Conservation (phyloP, 2,113 vertebrate species). For the Seriola quinqueradiata region DNA sequence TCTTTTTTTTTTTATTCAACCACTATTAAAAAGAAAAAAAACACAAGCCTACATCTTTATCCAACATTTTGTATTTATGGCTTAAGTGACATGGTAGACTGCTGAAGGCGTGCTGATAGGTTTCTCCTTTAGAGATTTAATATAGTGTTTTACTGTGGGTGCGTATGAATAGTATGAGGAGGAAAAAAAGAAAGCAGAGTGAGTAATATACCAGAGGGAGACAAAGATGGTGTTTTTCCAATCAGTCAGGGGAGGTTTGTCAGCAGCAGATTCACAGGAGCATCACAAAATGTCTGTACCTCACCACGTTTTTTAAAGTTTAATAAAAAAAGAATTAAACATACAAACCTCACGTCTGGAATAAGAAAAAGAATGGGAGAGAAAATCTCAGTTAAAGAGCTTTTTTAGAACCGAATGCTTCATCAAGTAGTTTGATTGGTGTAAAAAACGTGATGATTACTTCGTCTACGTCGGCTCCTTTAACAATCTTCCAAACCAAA, state of each 20-base stretch:
- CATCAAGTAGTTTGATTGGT: background rate
- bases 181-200: background rate
- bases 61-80: background rate
- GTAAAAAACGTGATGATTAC: background rate
- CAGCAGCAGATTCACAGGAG: background rate
- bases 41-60: background rate
- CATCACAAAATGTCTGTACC: too few species aligned
- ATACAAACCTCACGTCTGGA: too few species aligned
- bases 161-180: background rate
- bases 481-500: background rate
- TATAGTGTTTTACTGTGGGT: background rate
- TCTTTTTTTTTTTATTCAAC: too few species aligned
- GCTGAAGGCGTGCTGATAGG: too few species aligned
- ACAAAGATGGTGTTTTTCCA: background rate
- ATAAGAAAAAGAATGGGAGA: background rate
- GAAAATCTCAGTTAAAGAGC: background rate
- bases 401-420: background rate
- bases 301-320: too few species aligned
- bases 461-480: background rate
- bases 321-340: too few species aligned
- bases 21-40: too few species aligned
- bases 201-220: background rate
- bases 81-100: background rate
- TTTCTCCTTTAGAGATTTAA: too few species aligned
- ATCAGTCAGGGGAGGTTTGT: background rate